phyloP scores from a whole-genome alignment of 2,797 vertebrate genomes.

The Hybognathus amarus region DNA sequence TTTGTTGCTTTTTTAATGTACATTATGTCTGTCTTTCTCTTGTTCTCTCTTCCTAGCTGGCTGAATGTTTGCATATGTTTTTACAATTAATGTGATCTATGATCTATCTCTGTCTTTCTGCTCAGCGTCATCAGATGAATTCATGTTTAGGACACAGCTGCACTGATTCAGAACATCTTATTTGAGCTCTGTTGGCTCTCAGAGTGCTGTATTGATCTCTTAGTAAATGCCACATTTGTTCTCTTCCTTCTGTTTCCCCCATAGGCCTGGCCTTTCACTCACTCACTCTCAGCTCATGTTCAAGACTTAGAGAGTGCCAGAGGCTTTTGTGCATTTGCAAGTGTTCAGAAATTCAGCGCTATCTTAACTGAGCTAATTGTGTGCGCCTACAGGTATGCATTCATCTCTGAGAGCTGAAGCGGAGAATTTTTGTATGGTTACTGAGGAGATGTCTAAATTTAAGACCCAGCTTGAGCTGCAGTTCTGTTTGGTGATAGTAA shows the following conservation, averaged over 20 bases:
- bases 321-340: conserved; percentile 47
- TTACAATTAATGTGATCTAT: background rate
- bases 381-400: conserved; percentile 42
- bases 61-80: background rate
- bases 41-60: background rate
- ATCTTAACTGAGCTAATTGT: conserved; percentile 53
- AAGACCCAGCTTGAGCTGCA: background rate
- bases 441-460: background rate
- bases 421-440: background rate
- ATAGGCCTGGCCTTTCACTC: conserved; percentile 58
- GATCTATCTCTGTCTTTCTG: conserved; percentile 8
- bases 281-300: conserved; percentile 34
- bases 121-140: conserved; percentile 47
- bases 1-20: background rate
- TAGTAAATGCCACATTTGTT: conserved; percentile 66
- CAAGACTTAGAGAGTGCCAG: conserved; percentile 46
- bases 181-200: conserved; percentile 51
- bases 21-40: background rate
- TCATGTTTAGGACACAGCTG: conserved; percentile 23
- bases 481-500: background rate
- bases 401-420: conserved; percentile 28
- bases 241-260: conserved; percentile 53
- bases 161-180: conserved; percentile 53
- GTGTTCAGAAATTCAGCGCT: conserved; percentile 38
- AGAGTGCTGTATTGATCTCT: conserved; percentile 60